Evolutionary conservation across 2,888 invertebrate genomes (phyloP).

Genomic region (Drosophila leonis): DNA sequence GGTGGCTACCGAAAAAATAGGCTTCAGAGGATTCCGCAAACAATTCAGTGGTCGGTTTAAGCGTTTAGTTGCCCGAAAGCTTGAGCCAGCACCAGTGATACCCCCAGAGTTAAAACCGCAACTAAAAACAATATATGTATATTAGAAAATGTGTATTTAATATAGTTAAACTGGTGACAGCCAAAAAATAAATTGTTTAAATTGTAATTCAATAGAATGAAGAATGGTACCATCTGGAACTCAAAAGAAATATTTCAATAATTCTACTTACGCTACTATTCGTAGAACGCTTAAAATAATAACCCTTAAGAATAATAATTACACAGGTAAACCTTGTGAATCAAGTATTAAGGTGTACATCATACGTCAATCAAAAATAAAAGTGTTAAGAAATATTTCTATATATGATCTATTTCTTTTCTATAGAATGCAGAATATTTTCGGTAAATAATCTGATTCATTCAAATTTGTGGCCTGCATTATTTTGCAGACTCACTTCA

Average conservation of each 20-base stretch:
- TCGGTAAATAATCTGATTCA: too few relatives aligned
- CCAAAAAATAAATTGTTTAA: constrained; percentile 27
- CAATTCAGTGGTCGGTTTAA: constrained; percentile 95
- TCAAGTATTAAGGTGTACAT: too few relatives aligned
- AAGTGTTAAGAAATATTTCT: too few relatives aligned
- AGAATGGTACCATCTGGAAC: not conserved
- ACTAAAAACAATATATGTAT: constrained; percentile 95
- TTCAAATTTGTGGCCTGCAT: too few relatives aligned
- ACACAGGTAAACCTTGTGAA: too few relatives aligned
- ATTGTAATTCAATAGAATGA: not conserved
- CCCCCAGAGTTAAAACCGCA: constrained; percentile 95
- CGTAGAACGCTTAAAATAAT: not conserved
- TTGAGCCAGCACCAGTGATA: constrained; percentile 93
- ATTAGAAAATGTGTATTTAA: constrained; percentile 85
- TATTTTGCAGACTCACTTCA: too few relatives aligned
- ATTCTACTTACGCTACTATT: not conserved
- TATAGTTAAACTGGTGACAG: constrained; percentile 25
- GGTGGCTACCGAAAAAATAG: constrained; percentile 90
- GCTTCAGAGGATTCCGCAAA: constrained; percentile 93
- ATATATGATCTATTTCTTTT: too few relatives aligned
- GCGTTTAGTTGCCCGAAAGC: constrained; percentile 93
- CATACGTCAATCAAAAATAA: too few relatives aligned
- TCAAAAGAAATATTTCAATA: not conserved
- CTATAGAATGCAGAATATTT: too few relatives aligned
- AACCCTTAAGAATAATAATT: not conserved